Evolutionary conservation across 2,113 vertebrate genomes (phyloP).

Genomic region (Bucco capensis): DNA sequence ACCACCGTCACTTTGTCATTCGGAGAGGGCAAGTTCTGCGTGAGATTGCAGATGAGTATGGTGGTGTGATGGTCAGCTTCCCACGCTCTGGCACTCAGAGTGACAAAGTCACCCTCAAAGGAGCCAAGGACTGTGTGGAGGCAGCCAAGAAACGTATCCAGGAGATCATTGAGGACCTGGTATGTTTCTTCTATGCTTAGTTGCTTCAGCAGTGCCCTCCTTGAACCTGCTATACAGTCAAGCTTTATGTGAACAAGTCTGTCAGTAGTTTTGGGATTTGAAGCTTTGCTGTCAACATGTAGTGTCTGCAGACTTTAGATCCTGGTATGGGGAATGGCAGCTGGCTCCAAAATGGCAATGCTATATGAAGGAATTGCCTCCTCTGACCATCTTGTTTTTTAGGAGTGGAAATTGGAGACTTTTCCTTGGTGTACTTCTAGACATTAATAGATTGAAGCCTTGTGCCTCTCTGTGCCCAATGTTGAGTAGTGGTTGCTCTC

Average conservation of each 20-base stretch:
- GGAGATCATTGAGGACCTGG: conserved; percentile 95
- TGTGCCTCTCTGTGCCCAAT: not conserved
- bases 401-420: not conserved
- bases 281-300: not conserved
- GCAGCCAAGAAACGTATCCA: conserved; percentile 95
- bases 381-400: not conserved
- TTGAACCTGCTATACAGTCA: not conserved
- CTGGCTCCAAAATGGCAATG: not conserved
- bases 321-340: not conserved
- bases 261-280: not conserved
- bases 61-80: conserved; percentile 97
- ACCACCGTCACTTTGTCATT: conserved; percentile 95
- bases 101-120: conserved; percentile 92
- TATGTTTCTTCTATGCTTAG: conserved; percentile 5
- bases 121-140: conserved; percentile 97
- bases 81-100: conserved; percentile 90
- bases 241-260: not conserved
- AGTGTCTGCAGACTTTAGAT: not conserved
- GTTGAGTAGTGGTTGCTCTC: not conserved
- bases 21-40: conserved; percentile 92
- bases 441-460: not conserved
- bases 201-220: not conserved
- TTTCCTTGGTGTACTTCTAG: not conserved
- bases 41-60: conserved; percentile 94
- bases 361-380: not conserved